Base-by-base conservation (phyloP, 1,140 invertebrate species). In the Kradibia gibbosae region DNA sequence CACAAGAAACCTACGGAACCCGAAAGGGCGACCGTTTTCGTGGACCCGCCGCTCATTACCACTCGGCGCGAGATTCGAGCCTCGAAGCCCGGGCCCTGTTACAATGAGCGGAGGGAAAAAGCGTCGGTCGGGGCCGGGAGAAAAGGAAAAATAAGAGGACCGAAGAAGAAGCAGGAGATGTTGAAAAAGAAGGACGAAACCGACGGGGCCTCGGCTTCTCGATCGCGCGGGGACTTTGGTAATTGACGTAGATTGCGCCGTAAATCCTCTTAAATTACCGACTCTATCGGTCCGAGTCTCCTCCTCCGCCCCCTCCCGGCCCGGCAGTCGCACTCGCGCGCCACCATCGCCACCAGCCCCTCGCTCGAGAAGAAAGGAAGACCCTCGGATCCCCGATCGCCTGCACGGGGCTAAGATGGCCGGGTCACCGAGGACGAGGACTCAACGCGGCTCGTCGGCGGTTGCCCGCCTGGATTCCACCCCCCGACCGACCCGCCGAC, bases 241-340 rank as follows among this genome's bases (percentile, higher is more conserved):
- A 82, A 82, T 82, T 82, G 80, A 82, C 80, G 80, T 78, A 45
- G 65, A 77, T 82, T 73, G 80, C 80, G 39, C 80, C 75, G 80
- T 82, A 82, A 82, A 82, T 82, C 80, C 80, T 78, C 67, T 77
- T 82, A 82, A 82, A 78, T 78, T 72, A 82, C 77, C 75, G 80
- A 50, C 80, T 82, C 80, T 72, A 77, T 72, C 57, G 45, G 10
- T 57, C 50, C 8, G 13, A 71, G 22, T 53, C 28, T 20, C 10
- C 53, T 20, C 31, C 25, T 22, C 71, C 45, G 5, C n/a, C n/a
- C 57, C n/a, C n/a, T 65, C 62, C 22, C 39, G 8, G 0, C 57
- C n/a, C 22, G 55, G n/a, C 28, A 25, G 72, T 22, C 34, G 34
- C 34, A 10, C 45, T 17, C 8, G 17, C 45, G 45, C 45, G 17